Percentiles rank a stretch among this genome's conserved stretches.
Conservation (phyloP, 2,113 vertebrate genomes). For the Boulengeromyrus knoepffleri region DNA sequence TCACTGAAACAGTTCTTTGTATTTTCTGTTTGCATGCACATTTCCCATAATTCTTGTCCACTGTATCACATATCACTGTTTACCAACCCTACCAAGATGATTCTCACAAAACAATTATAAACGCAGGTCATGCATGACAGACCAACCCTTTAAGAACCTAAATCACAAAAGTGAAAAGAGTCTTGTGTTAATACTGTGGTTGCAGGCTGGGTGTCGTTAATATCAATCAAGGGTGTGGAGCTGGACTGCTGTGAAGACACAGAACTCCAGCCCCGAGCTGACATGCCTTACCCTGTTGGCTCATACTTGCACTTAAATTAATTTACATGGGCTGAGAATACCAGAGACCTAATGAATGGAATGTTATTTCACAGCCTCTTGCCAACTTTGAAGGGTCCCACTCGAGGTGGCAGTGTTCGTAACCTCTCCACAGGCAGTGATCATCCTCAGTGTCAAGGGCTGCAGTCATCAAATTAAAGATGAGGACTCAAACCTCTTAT, state of each 20-base stretch:
- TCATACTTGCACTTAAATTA: not conserved
- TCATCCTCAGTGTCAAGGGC: not conserved
- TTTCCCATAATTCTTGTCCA: not conserved
- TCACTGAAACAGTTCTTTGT: not conserved
- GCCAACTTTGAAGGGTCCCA: not conserved
- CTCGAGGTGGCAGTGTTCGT: not conserved
- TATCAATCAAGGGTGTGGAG: not conserved
- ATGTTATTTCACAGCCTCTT: not conserved
- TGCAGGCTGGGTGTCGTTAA: not conserved
- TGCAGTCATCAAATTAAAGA: not conserved
- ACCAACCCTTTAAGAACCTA: not conserved
- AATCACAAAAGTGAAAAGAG: not conserved
- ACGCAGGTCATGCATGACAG: not conserved
- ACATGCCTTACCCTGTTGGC: not conserved
- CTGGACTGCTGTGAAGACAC: not conserved
- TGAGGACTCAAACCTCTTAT: not conserved
- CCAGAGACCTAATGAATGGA: not conserved
- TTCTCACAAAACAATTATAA: not conserved
- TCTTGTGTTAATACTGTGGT: not conserved
- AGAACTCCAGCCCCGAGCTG: not conserved
- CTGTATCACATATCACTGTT: not conserved
- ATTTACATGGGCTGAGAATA: not conserved
- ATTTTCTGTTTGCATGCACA: not conserved
- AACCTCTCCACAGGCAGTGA: not conserved
- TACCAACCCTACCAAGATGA: not conserved